Base-by-base conservation (phyloP, 2,113 vertebrate genomes). In the Triplophysa rosa region DNA sequence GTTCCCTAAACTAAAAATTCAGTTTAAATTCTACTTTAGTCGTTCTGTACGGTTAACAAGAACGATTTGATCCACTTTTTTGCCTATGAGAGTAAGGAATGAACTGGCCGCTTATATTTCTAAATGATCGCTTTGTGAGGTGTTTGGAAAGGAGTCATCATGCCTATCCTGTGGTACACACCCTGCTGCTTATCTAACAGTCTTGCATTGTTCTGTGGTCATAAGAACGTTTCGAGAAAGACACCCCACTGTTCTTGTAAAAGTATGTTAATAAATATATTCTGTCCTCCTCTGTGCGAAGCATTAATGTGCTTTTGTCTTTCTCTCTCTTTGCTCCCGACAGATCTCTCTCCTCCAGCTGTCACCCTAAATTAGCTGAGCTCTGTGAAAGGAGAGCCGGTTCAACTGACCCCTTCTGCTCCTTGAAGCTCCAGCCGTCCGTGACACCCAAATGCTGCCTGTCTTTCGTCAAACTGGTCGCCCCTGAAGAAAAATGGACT, bases 401-500 rank as follows among this genome's bases (percentile, higher is more conserved):
- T 80, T 84, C 82, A 24, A 77, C 84, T 72, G 82, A 82, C 84
- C 78, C 78, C 83, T 82, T 16, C 49, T 45, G 13, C 74, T 80
- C 81, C 84, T 78, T 69, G 87, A 82, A 87, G 88, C 78, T 87
- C 21, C 56, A 69, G 17, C 67, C 72, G 79, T 82, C 86, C 85
- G 86, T 89, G 86, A 89, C 80, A 52, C 84, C 85, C 87, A 87
- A 88, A 90, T 89, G 86, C 77, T 87, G 82, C 17, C 75, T 76
- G 81, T 85, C 79, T 64, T 79, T 85, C 68, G 82, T 75, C 59
- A 73, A 81, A 79, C 81, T 82, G 76, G 83, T 69, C 78, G 13
- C 58, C 83, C 81, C 67, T 67, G 83, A 82, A 86, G 89, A 91
- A 87, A 88, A 90, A 91, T 84, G 82, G 82, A 80, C 73, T 87